A percentile compares a stretch with the other conserved stretches of the same genome.
These are phyloP conservation scores for Pelochelys cantorii DNA, from an alignment of 2,797 vertebrate genomes.

Conservation along the genomic window DNA sequence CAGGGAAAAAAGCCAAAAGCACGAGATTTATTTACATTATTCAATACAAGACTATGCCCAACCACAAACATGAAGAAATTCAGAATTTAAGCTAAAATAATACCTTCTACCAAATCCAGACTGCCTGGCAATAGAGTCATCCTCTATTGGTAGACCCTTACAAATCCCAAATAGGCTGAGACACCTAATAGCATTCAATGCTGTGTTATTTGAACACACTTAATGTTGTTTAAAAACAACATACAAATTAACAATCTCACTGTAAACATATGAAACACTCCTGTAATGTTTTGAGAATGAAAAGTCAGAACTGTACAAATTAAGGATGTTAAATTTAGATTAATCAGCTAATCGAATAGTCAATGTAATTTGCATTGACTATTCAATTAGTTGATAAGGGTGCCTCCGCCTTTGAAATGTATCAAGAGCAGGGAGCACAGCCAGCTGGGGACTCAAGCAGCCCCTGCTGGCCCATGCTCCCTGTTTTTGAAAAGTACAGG, in stretches of 20 bases:
- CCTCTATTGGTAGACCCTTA: accelerated
- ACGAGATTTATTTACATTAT: background rate
- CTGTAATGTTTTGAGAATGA: background rate
- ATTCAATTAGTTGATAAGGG: no score
- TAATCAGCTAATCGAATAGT: no score
- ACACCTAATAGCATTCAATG: background rate
- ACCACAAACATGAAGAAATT: background rate
- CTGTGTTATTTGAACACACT: background rate
- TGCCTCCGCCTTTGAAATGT: no score
- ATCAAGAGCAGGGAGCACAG: no score
- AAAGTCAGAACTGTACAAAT: no score
- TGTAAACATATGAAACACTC: background rate
- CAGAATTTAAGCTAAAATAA: background rate
- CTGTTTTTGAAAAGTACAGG: no score
- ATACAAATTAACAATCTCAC: background rate
- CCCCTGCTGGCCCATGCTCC: no score
- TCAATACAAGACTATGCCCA: background rate
- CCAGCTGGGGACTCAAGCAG: no score
- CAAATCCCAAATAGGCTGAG: background rate
- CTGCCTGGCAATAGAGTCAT: accelerated
- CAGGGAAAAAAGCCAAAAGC: background rate
- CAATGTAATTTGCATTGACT: no score
- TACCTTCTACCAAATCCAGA: background rate
- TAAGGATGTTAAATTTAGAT: no score
- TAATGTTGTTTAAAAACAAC: background rate